Conservation (phyloP, 2,888 invertebrate species). For the Abrostola triplasia region DNA sequence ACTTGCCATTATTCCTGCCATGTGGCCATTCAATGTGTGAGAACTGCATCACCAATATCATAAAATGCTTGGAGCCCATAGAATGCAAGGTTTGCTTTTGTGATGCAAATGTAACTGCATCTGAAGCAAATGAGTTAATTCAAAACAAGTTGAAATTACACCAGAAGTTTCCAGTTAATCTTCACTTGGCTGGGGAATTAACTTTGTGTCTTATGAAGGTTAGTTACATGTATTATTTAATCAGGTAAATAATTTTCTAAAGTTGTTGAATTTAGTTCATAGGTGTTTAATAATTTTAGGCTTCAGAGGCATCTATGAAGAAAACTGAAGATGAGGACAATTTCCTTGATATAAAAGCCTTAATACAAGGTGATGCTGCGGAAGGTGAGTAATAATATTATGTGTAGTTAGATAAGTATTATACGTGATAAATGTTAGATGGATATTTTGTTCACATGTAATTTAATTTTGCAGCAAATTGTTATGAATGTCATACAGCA, state of each 20-base stretch:
- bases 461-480: constrained; percentile 67
- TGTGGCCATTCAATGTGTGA: constrained; percentile 92
- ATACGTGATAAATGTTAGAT: no score
- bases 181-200: constrained; percentile 78
- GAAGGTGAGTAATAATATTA: constrained; percentile 63
- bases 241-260: not conserved
- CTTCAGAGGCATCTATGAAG: constrained; percentile 20
- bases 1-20: constrained; percentile 88
- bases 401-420: no score
- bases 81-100: constrained; percentile 84
- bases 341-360: constrained; percentile 71
- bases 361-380: constrained; percentile 65
- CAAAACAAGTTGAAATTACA: constrained; percentile 67
- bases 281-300: constrained; percentile 11
- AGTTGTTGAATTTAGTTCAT: not conserved
- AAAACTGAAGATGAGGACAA: constrained; percentile 51
- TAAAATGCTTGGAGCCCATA: constrained; percentile 77
- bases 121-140: constrained; percentile 58
- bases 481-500: constrained; percentile 72
- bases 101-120: constrained; percentile 64
- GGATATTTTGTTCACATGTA: not conserved
- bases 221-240: constrained; percentile 22
- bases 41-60: constrained; percentile 85
- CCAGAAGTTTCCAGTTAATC: constrained; percentile 76
- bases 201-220: constrained; percentile 69